Conservation (phyloP, 2,888 invertebrate species). For the Pediacus dermestoides region DNA sequence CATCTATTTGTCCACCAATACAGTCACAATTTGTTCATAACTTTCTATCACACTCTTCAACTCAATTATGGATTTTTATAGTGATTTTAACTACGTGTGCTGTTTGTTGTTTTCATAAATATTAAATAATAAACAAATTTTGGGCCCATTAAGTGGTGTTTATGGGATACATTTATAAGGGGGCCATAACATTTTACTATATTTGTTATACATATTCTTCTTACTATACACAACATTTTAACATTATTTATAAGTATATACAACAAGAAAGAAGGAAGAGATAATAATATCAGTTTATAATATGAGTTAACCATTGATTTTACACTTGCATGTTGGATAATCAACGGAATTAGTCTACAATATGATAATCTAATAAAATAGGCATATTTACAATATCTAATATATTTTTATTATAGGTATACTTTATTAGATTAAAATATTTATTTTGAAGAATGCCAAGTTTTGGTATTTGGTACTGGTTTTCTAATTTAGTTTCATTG, state of each 20-base stretch:
- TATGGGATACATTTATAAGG: slow-evolving; percentile 28
- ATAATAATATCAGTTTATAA: no score
- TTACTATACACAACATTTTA: slow-evolving; percentile 45
- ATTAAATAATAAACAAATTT: slow-evolving; percentile 24
- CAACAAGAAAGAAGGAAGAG: slow-evolving; percentile 35
- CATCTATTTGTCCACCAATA: slow-evolving; percentile 13
- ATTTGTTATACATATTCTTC: slow-evolving; percentile 28
- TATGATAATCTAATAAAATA: slow-evolving; percentile 23
- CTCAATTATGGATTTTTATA: slow-evolving; percentile 9
- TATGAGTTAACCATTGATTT: no score
- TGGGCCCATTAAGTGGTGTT: slow-evolving; percentile 36
- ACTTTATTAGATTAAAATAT: slow-evolving; percentile 19
- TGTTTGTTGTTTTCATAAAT: slow-evolving; percentile 14
- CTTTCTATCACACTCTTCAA: slow-evolving; percentile 20
- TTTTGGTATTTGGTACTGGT: no score
- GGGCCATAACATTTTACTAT: slow-evolving; percentile 31
- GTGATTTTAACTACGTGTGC: slow-evolving; percentile 13
- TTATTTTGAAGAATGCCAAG: slow-evolving; percentile 9
- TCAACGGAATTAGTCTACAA: slow-evolving; percentile 16
- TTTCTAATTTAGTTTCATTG: no score
- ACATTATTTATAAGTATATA: slow-evolving; percentile 48
- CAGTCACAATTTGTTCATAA: background rate
- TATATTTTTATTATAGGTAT: no score
- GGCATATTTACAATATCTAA: slow-evolving; percentile 18
- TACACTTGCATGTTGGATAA: no score